A percentile compares a stretch with the other conserved stretches of the same genome.
Conservation (phyloP, 2,888 invertebrate genomes). For the Chymomyza fuscimana region DNA sequence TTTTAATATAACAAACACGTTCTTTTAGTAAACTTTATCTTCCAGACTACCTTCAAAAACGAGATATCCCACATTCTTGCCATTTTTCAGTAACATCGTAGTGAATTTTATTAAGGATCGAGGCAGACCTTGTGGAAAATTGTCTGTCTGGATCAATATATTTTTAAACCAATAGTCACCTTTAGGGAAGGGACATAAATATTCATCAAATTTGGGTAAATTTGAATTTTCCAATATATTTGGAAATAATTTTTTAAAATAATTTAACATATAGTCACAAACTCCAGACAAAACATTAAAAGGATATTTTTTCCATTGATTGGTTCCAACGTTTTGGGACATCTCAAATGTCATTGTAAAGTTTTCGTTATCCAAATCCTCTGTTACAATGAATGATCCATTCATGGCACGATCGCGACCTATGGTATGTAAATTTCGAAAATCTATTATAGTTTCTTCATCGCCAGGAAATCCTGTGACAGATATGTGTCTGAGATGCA, state of each 20-base stretch:
- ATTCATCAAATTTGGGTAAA: background rate
- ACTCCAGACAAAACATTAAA: background rate
- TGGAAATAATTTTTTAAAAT: background rate
- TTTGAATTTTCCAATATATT: background rate
- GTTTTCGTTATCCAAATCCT: background rate
- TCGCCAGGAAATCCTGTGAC: background rate
- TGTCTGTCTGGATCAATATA: background rate
- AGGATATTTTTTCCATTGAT: background rate
- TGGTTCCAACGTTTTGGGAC: background rate
- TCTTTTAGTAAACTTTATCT: background rate
- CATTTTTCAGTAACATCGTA: background rate
- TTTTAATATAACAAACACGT: too few species aligned
- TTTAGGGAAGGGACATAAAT: background rate
- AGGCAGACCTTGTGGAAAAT: background rate
- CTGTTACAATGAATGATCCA: background rate
- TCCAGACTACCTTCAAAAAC: background rate
- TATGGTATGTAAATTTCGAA: background rate
- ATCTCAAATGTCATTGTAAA: background rate
- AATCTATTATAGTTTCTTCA: background rate
- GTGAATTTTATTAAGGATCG: background rate
- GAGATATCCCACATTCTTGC: background rate
- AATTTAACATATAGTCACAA: background rate
- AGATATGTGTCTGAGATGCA: background rate
- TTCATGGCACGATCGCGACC: background rate
- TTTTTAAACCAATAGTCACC: background rate